Evolutionary conservation across 2,797 vertebrate species (phyloP), one percentile per base, ranked within the genome.

Genomic region (Muscicapa striata): DNA sequence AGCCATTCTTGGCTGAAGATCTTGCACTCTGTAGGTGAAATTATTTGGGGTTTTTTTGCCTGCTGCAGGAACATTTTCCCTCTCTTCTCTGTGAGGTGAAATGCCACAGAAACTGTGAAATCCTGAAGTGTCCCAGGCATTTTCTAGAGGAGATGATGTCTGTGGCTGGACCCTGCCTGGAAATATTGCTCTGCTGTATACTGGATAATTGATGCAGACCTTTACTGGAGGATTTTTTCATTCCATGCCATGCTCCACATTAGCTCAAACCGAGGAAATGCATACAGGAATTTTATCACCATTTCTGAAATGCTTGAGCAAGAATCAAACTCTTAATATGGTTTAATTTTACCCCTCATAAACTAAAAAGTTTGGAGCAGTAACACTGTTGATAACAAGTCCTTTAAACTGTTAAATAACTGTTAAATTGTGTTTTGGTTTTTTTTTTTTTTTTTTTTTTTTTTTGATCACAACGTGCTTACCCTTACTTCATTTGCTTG

Each of bases 1-100:
- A 93, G 77, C 70, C 10, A 0, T 91, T 95, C 89, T 95, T 96
- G 94, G 93, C 94, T 90, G 89, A 91, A 95, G 90, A 84, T 66
- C 83, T 82, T 80, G 78, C 67, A 43, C 77, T 59, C 90, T 41
- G 34, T 94, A 94, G 95, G 80, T 96, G 87, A 93, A 97, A 82
- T 96, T 79, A 62, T 63, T 91, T 63, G 36, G 7, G 11, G 1
- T 57, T 87, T 90, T 81, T 84, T 80, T 59, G 55, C 73, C 32
- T 93, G 73, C 45, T 84, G 55, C 10, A 1, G 41, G 70, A 94
- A 79, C 3, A 1, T 76, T 89, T 87, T 84, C 24, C 27, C 17
- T 52, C 40, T 79, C 46, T 68, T 17, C 21, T 67, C 30, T 46
- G 11, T 2, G 55, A 82, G 61, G 77, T 77, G 67, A 87, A 93